These are phyloP conservation scores for Propithecus perrieri DNA, from an alignment of 2,797 vertebrate species.

Conservation along the genomic window DNA sequence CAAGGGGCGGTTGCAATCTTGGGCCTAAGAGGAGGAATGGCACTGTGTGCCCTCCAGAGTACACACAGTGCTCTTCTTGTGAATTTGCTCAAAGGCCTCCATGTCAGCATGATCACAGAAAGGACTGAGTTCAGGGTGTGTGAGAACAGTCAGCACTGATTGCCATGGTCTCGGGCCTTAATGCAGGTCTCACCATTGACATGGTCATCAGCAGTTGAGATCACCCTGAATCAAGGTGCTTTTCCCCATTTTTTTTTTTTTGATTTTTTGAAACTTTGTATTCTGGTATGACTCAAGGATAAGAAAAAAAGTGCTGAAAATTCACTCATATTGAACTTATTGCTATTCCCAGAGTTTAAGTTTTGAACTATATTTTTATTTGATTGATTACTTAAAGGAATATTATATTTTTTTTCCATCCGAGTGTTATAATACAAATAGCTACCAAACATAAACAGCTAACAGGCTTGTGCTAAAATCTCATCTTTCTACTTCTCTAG, in stretches of 20 bases:
- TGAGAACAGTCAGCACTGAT: background rate
- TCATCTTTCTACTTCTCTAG: background rate
- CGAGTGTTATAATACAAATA: background rate
- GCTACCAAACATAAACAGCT: background rate
- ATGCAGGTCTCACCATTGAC: background rate
- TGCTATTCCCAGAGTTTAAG: background rate
- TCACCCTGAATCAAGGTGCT: background rate
- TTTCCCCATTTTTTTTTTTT: background rate
- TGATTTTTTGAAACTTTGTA: background rate
- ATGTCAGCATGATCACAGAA: background rate
- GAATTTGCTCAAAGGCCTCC: background rate
- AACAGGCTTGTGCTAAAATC: background rate
- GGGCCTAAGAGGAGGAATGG: background rate
- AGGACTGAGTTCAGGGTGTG: background rate
- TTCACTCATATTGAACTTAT: background rate
- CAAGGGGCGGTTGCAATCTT: background rate
- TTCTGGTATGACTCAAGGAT: background rate
- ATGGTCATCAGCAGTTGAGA: background rate
- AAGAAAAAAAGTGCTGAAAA: background rate
- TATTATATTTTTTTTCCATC: background rate
- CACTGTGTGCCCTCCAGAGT: background rate
- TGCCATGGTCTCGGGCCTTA: background rate
- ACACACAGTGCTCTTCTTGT: no score
- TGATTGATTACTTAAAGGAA: background rate
- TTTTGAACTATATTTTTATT: background rate